Conservation (phyloP, 2,888 invertebrate species). For the Bedellia somnulentella region DNA sequence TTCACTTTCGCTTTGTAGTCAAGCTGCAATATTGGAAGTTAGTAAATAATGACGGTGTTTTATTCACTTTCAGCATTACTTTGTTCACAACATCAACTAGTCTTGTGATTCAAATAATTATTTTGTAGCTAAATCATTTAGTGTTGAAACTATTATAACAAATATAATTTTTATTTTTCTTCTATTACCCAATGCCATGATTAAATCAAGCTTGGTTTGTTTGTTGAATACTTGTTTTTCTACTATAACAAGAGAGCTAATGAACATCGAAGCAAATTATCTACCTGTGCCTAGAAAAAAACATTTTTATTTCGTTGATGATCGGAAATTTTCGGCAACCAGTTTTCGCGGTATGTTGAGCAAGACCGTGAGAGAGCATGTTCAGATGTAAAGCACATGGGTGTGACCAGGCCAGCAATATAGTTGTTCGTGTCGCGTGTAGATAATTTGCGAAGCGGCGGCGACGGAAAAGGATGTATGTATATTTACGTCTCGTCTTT, state of each 20-base stretch:
- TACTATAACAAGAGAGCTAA: not conserved
- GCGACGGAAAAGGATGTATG: constrained; percentile 55
- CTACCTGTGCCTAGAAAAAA: constrained; percentile 10
- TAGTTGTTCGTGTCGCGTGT: constrained; percentile 21
- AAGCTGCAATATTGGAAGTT: not conserved
- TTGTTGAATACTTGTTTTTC: too few species aligned
- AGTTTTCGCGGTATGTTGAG: constrained; percentile 26
- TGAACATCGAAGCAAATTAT: constrained; percentile 3
- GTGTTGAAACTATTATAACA: too few species aligned
- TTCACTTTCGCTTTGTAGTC: constrained; percentile 48
- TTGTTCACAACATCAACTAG: not conserved
- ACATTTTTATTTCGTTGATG: constrained; percentile 26
- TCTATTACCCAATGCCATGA: too few species aligned
- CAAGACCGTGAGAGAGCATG: constrained; percentile 35
- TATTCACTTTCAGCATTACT: too few species aligned
- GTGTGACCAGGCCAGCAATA: constrained; percentile 45
- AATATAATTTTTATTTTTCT: too few species aligned
- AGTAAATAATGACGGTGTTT: too few species aligned
- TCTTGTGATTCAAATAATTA: not conserved
- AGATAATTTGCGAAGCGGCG: constrained; percentile 52
- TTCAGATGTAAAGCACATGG: constrained; percentile 26
- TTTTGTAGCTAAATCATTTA: too few species aligned
- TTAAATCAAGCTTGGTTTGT: too few species aligned
- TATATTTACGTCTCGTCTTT: constrained; percentile 60
- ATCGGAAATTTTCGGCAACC: constrained; percentile 32